Conservation (phyloP, 2,113 vertebrate genomes). For the Vulpes ferrilata region DNA sequence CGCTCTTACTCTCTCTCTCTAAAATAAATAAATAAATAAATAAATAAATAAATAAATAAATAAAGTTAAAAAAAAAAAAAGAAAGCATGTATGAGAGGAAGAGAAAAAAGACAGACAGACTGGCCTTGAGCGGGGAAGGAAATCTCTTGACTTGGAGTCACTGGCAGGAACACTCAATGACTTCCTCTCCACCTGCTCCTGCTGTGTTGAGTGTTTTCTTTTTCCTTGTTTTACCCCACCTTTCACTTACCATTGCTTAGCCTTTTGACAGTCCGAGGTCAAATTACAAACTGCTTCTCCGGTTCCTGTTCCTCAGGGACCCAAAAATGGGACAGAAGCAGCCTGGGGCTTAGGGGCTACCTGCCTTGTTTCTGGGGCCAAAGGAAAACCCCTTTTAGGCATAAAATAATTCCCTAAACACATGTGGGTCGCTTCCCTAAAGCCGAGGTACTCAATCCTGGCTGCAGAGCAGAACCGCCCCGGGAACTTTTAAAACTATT, state of each 20-base stretch:
- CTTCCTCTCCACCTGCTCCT: not conserved
- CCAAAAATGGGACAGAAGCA: slow-evolving; percentile 15
- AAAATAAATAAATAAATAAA: not conserved
- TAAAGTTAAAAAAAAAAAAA: not conserved
- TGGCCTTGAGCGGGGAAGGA: not conserved
- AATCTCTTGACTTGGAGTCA: not conserved
- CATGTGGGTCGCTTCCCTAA: slow-evolving; percentile 18
- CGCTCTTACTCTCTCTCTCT: too few relatives aligned
- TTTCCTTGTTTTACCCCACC: not conserved
- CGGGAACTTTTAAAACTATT: not conserved
- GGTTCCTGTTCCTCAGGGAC: not conserved
- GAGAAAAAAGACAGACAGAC: not conserved
- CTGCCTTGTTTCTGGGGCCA: slow-evolving; percentile 30
- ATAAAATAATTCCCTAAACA: slow-evolving; percentile 50
- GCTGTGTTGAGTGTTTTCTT: not conserved
- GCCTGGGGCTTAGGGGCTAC: not conserved
- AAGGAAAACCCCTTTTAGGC: not conserved
- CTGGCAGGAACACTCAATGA: not conserved
- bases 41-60: not conserved
- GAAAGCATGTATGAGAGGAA: not conserved
- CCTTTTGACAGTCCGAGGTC: slow-evolving; percentile 19
- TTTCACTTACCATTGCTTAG: slow-evolving; percentile 27
- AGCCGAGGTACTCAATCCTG: not conserved
- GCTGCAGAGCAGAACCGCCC: not conserved
- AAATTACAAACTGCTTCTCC: slow-evolving; percentile 53